phyloP scores from a whole-genome alignment of 2,113 vertebrate species.

The Peromyscus maniculatus region DNA sequence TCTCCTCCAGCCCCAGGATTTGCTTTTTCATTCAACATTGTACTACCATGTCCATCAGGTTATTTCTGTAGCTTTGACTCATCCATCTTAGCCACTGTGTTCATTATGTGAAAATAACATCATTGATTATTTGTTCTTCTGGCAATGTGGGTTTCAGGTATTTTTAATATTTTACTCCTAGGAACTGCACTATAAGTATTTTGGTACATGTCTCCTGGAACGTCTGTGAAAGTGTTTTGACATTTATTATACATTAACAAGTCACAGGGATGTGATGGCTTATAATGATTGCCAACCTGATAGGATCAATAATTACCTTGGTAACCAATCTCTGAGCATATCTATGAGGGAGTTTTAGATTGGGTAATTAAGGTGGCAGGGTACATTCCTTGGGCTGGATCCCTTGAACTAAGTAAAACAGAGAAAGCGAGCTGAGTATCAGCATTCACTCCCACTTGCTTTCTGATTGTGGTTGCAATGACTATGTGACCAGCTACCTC shows the following conservation, averaged over 20 bases:
- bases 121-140: not conserved
- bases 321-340: not conserved
- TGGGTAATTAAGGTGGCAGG: not conserved
- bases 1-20: not conserved
- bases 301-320: not conserved
- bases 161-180: not conserved
- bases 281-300: not conserved
- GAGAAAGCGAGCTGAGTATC: not conserved
- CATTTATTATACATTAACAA: conserved; percentile 14
- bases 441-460: not conserved
- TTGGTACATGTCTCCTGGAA: not conserved
- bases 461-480: not conserved
- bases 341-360: not conserved
- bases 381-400: too few relatives aligned
- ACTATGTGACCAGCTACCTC: not conserved
- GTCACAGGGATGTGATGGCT: not conserved
- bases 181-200: not conserved
- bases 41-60: not conserved
- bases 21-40: conserved; percentile 16
- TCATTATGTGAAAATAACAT: not conserved
- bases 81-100: not conserved
- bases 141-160: not conserved
- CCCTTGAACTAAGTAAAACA: not conserved
- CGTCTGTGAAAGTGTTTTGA: not conserved
- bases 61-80: not conserved